These are phyloP conservation scores for Apotomis turbidana DNA, from an alignment of 2,888 invertebrate species.

Conservation along the genomic window DNA sequence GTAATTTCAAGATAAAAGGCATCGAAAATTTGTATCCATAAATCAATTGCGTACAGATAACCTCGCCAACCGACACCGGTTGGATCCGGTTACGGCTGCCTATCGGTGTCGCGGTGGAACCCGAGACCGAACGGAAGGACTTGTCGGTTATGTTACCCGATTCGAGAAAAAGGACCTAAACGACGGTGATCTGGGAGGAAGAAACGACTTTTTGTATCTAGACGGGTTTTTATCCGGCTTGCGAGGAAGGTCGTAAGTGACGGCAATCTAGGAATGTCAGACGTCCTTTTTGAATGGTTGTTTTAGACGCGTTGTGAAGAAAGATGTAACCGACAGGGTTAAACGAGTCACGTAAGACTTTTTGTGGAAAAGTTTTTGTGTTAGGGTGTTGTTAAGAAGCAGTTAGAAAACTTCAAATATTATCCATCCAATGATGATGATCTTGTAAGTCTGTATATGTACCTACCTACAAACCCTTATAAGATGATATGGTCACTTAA, in stretches of 20 bases:
- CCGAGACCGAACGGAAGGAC: slow-evolving; percentile 18
- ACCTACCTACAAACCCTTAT: too few relatives aligned
- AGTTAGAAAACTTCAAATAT: too few relatives aligned
- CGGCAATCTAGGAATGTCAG: neutral
- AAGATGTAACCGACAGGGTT: too few relatives aligned
- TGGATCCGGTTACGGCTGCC: slow-evolving; percentile 5
- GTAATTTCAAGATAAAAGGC: neutral
- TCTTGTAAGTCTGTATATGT: too few relatives aligned
- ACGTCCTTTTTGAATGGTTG: neutral
- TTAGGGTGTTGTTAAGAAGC: too few relatives aligned
- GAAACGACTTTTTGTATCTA: too few relatives aligned
- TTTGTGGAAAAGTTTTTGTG: too few relatives aligned
- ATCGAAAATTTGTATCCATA: slow-evolving; percentile 11
- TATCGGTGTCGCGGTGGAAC: slow-evolving; percentile 27
- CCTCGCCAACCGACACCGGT: slow-evolving; percentile 24
- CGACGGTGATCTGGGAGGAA: too few relatives aligned
- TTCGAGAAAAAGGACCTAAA: neutral
- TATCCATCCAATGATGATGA: too few relatives aligned
- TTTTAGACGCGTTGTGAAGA: neutral
- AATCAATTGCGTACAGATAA: slow-evolving; percentile 28
- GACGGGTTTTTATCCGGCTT: too few relatives aligned
- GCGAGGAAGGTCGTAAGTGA: neutral
- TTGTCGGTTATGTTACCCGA: slow-evolving; percentile 12
- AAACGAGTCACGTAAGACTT: too few relatives aligned
- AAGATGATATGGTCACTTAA: too few relatives aligned